phyloP scores from a whole-genome alignment of 2,113 vertebrate species.

The Anoura caudifer region DNA sequence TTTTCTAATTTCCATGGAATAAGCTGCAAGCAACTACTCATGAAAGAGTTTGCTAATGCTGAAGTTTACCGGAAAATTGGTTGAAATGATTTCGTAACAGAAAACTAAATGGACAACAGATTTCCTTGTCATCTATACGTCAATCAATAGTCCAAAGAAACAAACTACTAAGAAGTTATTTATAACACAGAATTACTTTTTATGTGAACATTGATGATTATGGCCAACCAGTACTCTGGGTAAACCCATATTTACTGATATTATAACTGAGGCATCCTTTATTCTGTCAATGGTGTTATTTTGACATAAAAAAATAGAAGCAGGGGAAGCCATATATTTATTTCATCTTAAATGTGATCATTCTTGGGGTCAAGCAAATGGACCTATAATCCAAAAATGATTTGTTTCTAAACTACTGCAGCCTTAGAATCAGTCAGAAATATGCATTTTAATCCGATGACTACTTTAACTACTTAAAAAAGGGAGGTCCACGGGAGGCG shows the following conservation, averaged over 20 bases:
- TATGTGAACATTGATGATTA: background rate
- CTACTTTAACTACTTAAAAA: background rate
- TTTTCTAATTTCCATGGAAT: background rate
- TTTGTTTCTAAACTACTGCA: background rate
- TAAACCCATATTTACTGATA: background rate
- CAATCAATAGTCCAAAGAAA: background rate
- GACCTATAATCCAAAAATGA: background rate
- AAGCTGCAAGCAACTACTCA: background rate
- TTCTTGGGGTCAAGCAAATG: background rate
- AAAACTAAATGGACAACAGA: background rate
- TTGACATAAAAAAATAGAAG: background rate
- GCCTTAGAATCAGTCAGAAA: conserved; percentile 6
- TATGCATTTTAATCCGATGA: conserved; percentile 16
- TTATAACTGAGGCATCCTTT: background rate
- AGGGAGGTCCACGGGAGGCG: background rate
- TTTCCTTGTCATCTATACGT: background rate
- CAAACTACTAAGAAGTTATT: conserved; percentile 20
- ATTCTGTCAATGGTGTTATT: background rate
- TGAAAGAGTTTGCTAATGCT: background rate
- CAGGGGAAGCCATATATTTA: background rate
- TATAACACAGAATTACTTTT: background rate
- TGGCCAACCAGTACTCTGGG: background rate
- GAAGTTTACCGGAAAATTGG: background rate
- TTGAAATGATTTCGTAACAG: conserved; percentile 29
- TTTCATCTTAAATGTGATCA: background rate